Evolutionary conservation across 2,888 invertebrate genomes (phyloP).

Genomic region (Punctoribates punctum): DNA sequence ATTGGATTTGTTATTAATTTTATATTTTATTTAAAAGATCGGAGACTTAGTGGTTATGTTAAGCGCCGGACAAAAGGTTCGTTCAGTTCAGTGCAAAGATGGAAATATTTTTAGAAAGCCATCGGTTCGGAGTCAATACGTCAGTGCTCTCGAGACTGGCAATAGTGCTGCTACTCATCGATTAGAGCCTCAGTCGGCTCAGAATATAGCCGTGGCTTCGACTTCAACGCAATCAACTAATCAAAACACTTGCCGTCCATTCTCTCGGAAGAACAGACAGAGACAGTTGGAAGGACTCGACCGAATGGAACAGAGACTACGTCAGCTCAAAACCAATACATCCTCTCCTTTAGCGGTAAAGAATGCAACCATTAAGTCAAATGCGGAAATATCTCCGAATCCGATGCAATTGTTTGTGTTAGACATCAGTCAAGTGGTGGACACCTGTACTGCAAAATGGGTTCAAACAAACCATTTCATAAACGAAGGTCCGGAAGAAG

Average conservation of each 20-base stretch:
- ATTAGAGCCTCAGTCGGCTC: background rate
- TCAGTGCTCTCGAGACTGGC: background rate
- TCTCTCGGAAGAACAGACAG: conserved; percentile 59
- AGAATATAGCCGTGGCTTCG: background rate
- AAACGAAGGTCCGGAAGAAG: conserved; percentile 67
- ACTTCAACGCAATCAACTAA: background rate
- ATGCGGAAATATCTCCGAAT: conserved; percentile 55
- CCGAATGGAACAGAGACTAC: conserved; percentile 62
- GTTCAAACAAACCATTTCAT: conserved; percentile 41
- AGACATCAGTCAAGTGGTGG: conserved; percentile 70
- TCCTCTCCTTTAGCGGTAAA: conserved; percentile 54
- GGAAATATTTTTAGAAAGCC: conserved; percentile 5
- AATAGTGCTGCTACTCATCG: background rate
- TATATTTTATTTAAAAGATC: conserved; percentile 50
- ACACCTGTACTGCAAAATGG: conserved; percentile 60
- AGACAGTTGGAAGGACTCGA: conserved; percentile 63
- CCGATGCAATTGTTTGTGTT: conserved; percentile 78
- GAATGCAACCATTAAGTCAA: conserved; percentile 49
- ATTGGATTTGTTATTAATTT: background rate
- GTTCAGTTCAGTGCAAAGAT: conserved; percentile 40
- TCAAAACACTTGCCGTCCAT: conserved; percentile 51
- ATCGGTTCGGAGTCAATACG: conserved; percentile 4
- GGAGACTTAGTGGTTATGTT: conserved; percentile 53
- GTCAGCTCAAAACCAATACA: conserved; percentile 51
- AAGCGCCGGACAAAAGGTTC: conserved; percentile 51